phyloP scores from a whole-genome alignment of 2,113 vertebrate species.

The Emberiza fucata region DNA sequence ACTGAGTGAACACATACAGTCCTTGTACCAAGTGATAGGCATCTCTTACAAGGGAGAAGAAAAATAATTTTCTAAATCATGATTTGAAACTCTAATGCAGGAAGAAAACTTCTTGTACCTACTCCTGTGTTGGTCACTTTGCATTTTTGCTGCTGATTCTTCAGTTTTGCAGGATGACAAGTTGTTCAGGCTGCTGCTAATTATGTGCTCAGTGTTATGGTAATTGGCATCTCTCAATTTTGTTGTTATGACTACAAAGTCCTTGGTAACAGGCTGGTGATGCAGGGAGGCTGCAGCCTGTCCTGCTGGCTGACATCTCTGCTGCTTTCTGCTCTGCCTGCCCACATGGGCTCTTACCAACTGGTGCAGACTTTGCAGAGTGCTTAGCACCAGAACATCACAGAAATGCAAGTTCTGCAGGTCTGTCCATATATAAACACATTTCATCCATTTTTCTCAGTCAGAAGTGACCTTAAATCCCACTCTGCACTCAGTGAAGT shows the following conservation, averaged over 20 bases:
- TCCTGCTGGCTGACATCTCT: not conserved
- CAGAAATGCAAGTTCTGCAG: not conserved
- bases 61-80: not conserved
- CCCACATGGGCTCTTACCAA: accelerated
- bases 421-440: accelerated
- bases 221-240: constrained; percentile 16
- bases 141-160: not conserved
- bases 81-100: not conserved
- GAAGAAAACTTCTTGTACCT: not conserved
- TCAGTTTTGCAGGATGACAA: not conserved
- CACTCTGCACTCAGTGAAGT: not conserved
- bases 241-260: constrained; percentile 35
- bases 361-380: not conserved
- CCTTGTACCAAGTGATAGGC: not conserved
- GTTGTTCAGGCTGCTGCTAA: constrained; percentile 29
- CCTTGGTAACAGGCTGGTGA: not conserved
- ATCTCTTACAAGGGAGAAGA: not conserved
- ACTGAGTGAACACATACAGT: not conserved
- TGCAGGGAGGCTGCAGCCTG: not conserved
- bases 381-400: not conserved
- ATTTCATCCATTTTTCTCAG: not conserved
- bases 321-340: not conserved
- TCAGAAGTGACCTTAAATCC: not conserved
- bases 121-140: not conserved
- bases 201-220: not conserved